Percentiles rank a stretch among this genome's conserved stretches.
phyloP scores from a whole-genome alignment of 2,888 invertebrate genomes.

The Drosophila histrio region DNA sequence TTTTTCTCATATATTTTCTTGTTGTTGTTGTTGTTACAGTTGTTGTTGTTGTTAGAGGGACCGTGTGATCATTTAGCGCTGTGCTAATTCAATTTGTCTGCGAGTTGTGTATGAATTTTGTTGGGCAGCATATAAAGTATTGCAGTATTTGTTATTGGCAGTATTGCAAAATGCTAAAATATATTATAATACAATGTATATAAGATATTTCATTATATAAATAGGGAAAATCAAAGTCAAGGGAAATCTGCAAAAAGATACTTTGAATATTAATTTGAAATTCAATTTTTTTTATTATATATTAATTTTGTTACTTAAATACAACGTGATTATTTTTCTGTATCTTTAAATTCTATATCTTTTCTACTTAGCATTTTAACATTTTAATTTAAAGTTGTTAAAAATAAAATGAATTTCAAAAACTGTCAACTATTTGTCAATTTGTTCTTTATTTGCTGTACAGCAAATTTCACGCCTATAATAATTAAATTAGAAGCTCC shows the following conservation, averaged over 20 bases:
- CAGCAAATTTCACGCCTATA: conserved; percentile 42
- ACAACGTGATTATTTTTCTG: neutral
- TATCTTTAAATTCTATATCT: neutral
- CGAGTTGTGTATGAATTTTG: conserved; percentile 35
- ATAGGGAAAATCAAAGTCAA: neutral
- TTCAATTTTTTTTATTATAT: neutral
- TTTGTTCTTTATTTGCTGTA: neutral
- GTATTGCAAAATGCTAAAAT: conserved; percentile 22
- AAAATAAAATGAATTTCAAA: conserved; percentile 19
- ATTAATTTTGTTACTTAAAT: neutral
- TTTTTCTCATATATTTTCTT: conserved; percentile 25
- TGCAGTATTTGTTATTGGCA: conserved; percentile 3
- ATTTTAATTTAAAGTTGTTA: neutral
- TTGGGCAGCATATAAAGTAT: conserved; percentile 37
- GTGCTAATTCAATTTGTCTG: conserved; percentile 76
- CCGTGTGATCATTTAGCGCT: conserved; percentile 82
- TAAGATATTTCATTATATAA: too few species aligned
- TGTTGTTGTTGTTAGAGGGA: conserved; percentile 66
- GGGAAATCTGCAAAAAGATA: neutral
- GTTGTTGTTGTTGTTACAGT: conserved; percentile 20
- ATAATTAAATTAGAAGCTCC: conserved; percentile 58
- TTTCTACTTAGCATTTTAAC: neutral
- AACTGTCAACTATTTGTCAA: conserved; percentile 42
- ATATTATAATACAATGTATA: neutral
- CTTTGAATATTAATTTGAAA: neutral